Conservation (phyloP, 2,113 vertebrate genomes). For the Oenanthe melanoleuca region DNA sequence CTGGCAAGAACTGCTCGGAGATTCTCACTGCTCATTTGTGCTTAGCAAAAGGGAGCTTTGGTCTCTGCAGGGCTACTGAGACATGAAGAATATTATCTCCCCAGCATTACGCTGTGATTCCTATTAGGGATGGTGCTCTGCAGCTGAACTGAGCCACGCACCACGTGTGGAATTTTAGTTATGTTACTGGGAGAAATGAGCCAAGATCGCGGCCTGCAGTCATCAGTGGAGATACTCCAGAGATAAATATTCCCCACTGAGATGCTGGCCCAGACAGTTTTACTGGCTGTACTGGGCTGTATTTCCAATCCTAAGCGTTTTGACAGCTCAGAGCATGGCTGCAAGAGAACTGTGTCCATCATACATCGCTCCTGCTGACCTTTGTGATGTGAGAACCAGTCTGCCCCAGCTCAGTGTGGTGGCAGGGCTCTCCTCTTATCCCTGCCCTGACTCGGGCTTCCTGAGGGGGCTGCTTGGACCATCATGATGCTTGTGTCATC, state of each 20-base stretch:
- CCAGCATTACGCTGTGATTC: neutral
- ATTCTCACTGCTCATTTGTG: neutral
- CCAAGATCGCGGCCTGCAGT: neutral
- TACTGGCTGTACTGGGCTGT: neutral
- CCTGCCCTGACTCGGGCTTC: neutral
- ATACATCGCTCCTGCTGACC: neutral
- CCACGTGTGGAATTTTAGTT: slow-evolving; percentile 55
- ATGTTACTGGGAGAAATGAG: slow-evolving; percentile 46
- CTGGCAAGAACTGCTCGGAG: neutral
- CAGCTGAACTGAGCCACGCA: slow-evolving; percentile 46
- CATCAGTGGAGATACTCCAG: slow-evolving; percentile 24
- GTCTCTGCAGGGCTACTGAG: neutral
- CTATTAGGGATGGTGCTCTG: slow-evolving; percentile 48
- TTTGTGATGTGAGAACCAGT: neutral
- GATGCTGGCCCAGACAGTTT: neutral
- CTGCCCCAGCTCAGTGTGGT: neutral
- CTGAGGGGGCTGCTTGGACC: neutral
- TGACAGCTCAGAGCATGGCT: slow-evolving; percentile 11
- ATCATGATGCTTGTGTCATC: fast-evolving
- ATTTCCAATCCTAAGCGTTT: neutral
- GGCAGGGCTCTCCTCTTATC: neutral
- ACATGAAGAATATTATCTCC: slow-evolving; percentile 4
- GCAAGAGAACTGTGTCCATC: neutral
- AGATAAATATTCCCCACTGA: slow-evolving; percentile 15
- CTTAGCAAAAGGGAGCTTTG: neutral